Evolutionary conservation across 2,888 invertebrate species (phyloP).

Genomic region (Lathronympha strigana): DNA sequence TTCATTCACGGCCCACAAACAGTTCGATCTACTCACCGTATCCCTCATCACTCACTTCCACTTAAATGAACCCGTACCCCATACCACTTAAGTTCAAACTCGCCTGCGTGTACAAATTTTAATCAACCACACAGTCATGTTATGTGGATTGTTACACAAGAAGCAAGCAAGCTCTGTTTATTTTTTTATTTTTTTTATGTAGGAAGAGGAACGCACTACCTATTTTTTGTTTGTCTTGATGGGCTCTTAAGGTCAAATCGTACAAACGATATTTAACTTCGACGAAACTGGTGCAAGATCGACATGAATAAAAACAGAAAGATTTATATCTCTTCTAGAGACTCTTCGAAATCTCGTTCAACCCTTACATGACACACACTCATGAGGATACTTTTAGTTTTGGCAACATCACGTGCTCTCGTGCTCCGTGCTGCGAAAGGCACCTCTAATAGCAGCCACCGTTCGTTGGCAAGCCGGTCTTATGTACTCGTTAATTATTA

Average conservation of each 20-base stretch:
- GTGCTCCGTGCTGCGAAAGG: conserved; percentile 8
- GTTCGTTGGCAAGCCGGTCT: conserved; percentile 32
- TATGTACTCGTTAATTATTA: conserved; percentile 34
- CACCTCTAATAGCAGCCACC: neutral
- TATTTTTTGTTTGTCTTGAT: neutral
- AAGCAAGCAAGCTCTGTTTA: too few species aligned
- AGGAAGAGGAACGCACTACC: neutral
- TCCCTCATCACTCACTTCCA: conserved; percentile 11
- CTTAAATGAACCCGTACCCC: conserved; percentile 14
- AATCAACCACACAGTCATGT: too few species aligned
- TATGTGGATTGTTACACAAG: too few species aligned
- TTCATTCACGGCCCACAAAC: conserved; percentile 41
- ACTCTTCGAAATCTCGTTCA: neutral
- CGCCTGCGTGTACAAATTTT: conserved; percentile 7
- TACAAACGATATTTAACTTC: neutral
- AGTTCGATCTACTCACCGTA: conserved; percentile 26
- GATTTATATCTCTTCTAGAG: too few species aligned
- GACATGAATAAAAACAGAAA: too few species aligned
- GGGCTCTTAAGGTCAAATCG: neutral
- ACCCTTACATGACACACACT: neutral
- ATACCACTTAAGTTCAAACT: conserved; percentile 19
- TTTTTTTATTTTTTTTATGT: too few species aligned
- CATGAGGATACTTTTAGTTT: conserved; percentile 20
- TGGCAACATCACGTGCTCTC: conserved; percentile 31
- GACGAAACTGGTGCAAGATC: too few species aligned